Conservation (phyloP, 2,113 vertebrate genomes). For the Chionomys nivalis region DNA sequence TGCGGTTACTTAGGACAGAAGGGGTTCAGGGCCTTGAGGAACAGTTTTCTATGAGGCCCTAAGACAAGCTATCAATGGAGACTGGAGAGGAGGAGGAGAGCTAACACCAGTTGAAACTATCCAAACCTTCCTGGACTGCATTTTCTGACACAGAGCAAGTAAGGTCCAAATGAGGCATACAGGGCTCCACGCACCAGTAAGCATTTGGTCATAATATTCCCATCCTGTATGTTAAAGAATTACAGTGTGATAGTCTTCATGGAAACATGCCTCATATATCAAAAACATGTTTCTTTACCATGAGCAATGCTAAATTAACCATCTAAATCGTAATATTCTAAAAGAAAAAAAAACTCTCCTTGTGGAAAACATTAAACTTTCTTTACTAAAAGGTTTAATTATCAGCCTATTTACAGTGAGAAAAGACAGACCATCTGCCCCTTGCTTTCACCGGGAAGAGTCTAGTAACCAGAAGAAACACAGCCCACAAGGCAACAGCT, state of each 20-base stretch:
- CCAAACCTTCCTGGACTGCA: neutral
- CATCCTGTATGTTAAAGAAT: neutral
- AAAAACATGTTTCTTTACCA: neutral
- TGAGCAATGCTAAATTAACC: neutral
- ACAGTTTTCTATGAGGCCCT: neutral
- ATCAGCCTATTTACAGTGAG: neutral
- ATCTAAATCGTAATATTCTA: neutral
- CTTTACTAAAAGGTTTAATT: conserved; percentile 47
- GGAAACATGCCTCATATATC: neutral
- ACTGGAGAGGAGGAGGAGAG: neutral
- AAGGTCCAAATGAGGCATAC: neutral
- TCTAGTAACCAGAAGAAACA: conserved; percentile 34
- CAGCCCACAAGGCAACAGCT: neutral
- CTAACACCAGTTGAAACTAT: neutral
- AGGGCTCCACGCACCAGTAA: neutral
- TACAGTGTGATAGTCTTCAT: neutral
- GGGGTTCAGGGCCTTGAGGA: neutral
- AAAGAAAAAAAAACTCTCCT: conserved; percentile 34
- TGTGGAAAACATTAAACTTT: conserved; percentile 23
- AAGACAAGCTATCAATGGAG: neutral
- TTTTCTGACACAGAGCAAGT: neutral
- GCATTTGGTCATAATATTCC: neutral
- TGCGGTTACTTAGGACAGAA: neutral
- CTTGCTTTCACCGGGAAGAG: neutral
- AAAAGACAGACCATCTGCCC: neutral